These are phyloP conservation scores for Cliona cf. orientalis DNA, from an alignment of 37 sponge, comb jelly and placozoan species.

Conservation along the genomic window DNA sequence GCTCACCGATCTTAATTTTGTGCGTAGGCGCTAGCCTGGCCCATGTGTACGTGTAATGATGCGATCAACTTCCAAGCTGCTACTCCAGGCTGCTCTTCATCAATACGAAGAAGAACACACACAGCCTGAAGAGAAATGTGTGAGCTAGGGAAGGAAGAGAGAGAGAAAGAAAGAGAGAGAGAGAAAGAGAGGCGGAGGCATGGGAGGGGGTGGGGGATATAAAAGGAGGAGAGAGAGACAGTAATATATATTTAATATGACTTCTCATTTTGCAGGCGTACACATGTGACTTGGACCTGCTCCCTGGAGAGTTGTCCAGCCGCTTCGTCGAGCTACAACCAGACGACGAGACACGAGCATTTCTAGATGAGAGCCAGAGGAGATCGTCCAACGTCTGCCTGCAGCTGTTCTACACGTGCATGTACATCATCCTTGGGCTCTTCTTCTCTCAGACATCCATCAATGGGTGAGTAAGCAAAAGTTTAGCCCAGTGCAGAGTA, in stretches of 20 bases:
- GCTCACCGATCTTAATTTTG: no score
- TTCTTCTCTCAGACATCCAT: constrained; percentile 65
- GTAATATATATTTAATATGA: no score
- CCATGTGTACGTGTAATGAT: no score
- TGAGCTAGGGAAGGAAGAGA: not conserved
- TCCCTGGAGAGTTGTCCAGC: constrained; percentile 31
- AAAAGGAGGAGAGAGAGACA: no score
- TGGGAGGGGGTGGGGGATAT: no score
- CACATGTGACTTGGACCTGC: constrained; percentile 37
- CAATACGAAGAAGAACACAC: no score
- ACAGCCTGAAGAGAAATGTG: no score
- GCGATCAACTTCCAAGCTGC: not conserved
- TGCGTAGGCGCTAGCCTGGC: no score
- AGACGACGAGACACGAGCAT: constrained; percentile 57
- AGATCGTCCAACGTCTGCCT: constrained; percentile 48
- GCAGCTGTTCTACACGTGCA: constrained; percentile 42
- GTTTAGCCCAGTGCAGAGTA: no score
- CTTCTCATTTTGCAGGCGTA: constrained; percentile 42
- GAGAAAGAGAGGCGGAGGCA: no score
- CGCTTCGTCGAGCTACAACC: constrained; percentile 34
- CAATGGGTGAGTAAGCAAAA: constrained; percentile 61
- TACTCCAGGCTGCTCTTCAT: constrained; percentile 5
- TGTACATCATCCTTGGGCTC: constrained; percentile 33
- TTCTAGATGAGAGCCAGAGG: constrained; percentile 24
- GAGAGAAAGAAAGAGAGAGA: not conserved